Evolutionary conservation across 2,888 invertebrate species (phyloP), one percentile per base, ranked within the genome.

Genomic region (Congeria kusceri): DNA sequence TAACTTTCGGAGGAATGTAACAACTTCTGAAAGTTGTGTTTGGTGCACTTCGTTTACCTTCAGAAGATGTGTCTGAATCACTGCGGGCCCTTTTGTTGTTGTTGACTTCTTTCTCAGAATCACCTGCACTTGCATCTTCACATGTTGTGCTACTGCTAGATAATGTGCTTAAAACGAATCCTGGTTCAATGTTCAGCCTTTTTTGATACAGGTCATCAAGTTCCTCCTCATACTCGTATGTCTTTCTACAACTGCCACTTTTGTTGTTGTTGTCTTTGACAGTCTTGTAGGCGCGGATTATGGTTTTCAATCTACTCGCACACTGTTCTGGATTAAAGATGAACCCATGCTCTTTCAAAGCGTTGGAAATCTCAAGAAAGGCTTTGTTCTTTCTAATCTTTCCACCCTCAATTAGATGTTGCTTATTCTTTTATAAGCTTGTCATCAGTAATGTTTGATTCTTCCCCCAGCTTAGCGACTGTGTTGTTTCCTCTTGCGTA

Each of bases 151-250:
- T 58, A 39, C 58, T 44, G 15, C 32, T 44, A 9, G 27, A 68
- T 44, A 59, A 23, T 58, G 23, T 23, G 11, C n/a, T n/a, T n/a
- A n/a, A n/a, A n/a, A n/a, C n/a, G n/a, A n/a, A n/a, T n/a, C n/a
- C n/a, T 18, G 67, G 67, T 44, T 39, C 18, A 15, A 68, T 68
- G 58, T 68, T 68, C 3, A 58, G 59, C 13, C 27, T 23, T 39
- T 20, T n/a, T 25, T 58, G 23, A 46, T 46, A 68, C 11, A 58
- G 44, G 20, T 58, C 47, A 28, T 68, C 28, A 1, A 68, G 58
- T 28, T 68, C 58, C 28, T 59, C 13, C 44, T 68, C 67, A 68
- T 20, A 66, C 28, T 9, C 29, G 39, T 66, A 66, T 28, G 66
- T 20, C 49, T 65, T 65, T 29, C 53, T 56, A 7, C 9, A 7